Base-by-base conservation (phyloP, 2,888 invertebrate genomes). In the Tipula confusa region DNA sequence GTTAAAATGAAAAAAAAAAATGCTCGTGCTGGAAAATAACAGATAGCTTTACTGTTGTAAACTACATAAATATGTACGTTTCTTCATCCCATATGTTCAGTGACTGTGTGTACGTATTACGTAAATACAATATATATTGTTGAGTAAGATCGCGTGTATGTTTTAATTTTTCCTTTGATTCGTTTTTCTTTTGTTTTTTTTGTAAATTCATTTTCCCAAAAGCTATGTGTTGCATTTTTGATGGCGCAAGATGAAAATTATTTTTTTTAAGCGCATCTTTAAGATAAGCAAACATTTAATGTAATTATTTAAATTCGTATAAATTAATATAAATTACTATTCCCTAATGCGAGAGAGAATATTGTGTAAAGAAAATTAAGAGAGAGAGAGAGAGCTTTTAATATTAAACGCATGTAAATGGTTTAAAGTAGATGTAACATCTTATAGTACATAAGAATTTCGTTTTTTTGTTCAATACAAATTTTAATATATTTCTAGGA, bases 401-500 rank as follows among this genome's bases (percentile, higher is more conserved):
- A 18, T 9, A 33, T 24, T 11, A 24, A 64, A 64, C 64, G 64
- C 24, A 64, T 64, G 24, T 24, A 24, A 64, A 64, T 24, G n/a
- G 64, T 24, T 64, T 64, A 64, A 64, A 64, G 64, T 18, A 24
- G 64, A 64, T 64, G 64, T 11, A 24, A 64, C 64, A 64, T 64
- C 64, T 64, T 64, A 64, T n/a, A 24, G n/a, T 9, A 9, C 9
- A 43, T n/a, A 4, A 18, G 64, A 64, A 64, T n/a, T n/a, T n/a
- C n/a, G n/a, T n/a, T n/a, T n/a, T n/a, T n/a, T 15, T 43, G 15
- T 43, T 43, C 43, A 43, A 43, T 43, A 43, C 43, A 15, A 43
- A 43, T 43, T 43, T 43, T 43, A 43, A 24, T 64, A n/a, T n/a
- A 64, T 64, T 64, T 64, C 64, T 64, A 64, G 64, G 64, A 64